Conservation (phyloP, 1,140 invertebrate species). For the Bacillus rossius region DNA sequence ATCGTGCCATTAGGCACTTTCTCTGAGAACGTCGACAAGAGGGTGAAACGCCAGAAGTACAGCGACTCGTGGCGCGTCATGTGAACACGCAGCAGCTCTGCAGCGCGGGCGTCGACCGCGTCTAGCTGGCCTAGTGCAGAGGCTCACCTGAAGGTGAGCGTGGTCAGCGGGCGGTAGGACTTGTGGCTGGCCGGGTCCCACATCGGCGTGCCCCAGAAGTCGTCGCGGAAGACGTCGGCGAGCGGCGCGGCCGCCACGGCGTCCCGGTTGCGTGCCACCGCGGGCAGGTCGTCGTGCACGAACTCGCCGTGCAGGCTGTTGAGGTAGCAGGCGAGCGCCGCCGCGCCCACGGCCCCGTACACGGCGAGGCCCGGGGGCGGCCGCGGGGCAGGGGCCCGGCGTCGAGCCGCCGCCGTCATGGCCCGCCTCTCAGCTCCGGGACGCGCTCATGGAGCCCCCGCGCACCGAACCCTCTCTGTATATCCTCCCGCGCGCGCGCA, state of each 20-base stretch:
- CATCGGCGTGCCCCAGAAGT: slow-evolving; percentile 92
- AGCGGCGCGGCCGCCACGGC: slow-evolving; percentile 63
- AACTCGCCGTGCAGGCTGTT: slow-evolving; percentile 80
- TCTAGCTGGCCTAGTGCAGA: not conserved
- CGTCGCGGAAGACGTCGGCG: slow-evolving; percentile 66
- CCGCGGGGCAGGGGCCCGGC: too few relatives aligned
- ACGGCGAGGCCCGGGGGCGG: slow-evolving; percentile 4
- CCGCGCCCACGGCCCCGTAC: slow-evolving; percentile 56
- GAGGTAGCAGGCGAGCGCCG: slow-evolving; percentile 64
- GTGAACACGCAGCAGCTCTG: too few relatives aligned
- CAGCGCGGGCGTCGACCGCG: too few relatives aligned
- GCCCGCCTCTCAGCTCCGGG: too few relatives aligned
- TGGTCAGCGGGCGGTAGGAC: slow-evolving; percentile 77
- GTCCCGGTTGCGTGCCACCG: slow-evolving; percentile 78
- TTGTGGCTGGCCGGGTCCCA: slow-evolving; percentile 75
- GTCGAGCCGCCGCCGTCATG: too few relatives aligned
- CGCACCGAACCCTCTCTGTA: too few relatives aligned
- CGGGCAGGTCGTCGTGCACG: slow-evolving; percentile 88
- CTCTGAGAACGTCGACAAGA: too few relatives aligned
- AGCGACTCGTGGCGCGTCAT: too few relatives aligned
- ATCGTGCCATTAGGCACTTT: too few relatives aligned
- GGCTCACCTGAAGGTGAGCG: slow-evolving; percentile 72
- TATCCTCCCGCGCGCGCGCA: too few relatives aligned
- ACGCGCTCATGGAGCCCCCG: too few relatives aligned
- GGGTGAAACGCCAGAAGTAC: too few relatives aligned